Evolutionary conservation across 2,888 invertebrate genomes (phyloP).

Genomic region (Nomada lathburiana): DNA sequence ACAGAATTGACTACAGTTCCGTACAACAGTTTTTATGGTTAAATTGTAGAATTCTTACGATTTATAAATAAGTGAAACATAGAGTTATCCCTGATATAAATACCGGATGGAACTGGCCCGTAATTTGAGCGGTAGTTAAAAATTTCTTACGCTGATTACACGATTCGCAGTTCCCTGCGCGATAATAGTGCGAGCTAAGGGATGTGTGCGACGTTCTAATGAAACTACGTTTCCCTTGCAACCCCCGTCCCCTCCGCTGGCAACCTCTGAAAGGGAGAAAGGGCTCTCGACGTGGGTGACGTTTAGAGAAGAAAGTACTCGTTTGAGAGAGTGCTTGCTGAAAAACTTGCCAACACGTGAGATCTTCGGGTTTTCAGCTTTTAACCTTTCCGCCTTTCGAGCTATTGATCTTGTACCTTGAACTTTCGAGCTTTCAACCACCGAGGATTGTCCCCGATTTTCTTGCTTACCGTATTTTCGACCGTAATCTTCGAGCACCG

Average conservation of each 20-base stretch:
- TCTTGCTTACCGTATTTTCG: conserved; percentile 28
- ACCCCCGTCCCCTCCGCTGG: not conserved
- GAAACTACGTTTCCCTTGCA: not conserved
- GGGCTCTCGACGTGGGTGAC: conserved; percentile 16
- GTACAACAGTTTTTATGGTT: too few species aligned
- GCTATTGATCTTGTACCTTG: conserved; percentile 56
- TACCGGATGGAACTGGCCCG: too few species aligned
- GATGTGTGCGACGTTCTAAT: not conserved
- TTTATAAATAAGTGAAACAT: not conserved
- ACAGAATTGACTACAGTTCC: too few species aligned
- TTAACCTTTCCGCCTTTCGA: conserved; percentile 51
- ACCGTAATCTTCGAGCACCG: conserved; percentile 15
- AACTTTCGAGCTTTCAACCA: conserved; percentile 49
- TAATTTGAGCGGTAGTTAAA: too few species aligned
- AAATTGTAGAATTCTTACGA: not conserved
- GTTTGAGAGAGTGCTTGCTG: conserved; percentile 7
- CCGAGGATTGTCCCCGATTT: conserved; percentile 49
- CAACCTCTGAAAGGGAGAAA: not conserved
- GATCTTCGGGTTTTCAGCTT: conserved; percentile 48
- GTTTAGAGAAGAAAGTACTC: conserved; percentile 32
- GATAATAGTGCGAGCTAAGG: not conserved
- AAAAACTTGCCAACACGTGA: conserved; percentile 44
- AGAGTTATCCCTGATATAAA: too few species aligned
- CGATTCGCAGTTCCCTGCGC: not conserved
- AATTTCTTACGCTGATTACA: not conserved